A percentile compares a stretch with the other conserved stretches of the same genome.
Evolutionary conservation across 2,113 vertebrate species (phyloP).

Genomic region (Lepus timidus): DNA sequence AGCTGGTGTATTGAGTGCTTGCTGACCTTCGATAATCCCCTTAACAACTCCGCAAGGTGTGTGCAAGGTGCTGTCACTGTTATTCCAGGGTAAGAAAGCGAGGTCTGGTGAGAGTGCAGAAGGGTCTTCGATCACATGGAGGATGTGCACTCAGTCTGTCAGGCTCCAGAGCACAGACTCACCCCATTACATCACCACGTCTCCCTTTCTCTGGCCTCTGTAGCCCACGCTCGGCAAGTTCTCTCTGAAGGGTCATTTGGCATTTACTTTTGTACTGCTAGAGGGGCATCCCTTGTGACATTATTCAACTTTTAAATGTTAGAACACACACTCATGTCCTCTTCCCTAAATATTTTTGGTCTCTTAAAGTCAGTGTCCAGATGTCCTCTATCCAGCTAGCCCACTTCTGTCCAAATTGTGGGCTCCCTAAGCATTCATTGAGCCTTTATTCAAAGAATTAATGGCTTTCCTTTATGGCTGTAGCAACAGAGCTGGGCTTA

Average conservation of each 20-base stretch:
- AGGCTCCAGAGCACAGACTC: neutral
- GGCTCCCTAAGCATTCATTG: slow-evolving; percentile 57
- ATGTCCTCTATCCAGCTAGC: neutral
- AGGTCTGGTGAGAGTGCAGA: neutral
- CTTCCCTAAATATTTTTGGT: neutral
- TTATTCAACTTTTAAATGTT: slow-evolving; percentile 27
- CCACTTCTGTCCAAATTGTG: slow-evolving; percentile 2
- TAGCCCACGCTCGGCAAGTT: neutral
- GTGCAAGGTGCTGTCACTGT: neutral
- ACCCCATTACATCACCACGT: neutral
- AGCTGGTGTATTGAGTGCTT: neutral
- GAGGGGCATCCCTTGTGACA: slow-evolving; percentile 12
- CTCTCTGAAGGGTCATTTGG: slow-evolving; percentile 22
- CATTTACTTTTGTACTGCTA: slow-evolving; percentile 29
- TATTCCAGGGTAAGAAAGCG: neutral
- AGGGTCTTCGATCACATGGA: neutral
- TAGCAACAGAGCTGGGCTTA: slow-evolving; percentile 61
- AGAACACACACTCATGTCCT: neutral
- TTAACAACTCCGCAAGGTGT: neutral
- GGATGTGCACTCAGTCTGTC: neutral
- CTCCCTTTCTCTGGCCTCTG: slow-evolving; percentile 8
- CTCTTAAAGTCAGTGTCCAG: slow-evolving; percentile 39
- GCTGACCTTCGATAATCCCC: neutral
- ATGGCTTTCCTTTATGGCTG: slow-evolving; percentile 71
- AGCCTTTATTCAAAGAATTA: slow-evolving; percentile 75